Base-by-base conservation (phyloP, 2,113 vertebrate genomes). In the Sinocyclocheilus anophthalmus region DNA sequence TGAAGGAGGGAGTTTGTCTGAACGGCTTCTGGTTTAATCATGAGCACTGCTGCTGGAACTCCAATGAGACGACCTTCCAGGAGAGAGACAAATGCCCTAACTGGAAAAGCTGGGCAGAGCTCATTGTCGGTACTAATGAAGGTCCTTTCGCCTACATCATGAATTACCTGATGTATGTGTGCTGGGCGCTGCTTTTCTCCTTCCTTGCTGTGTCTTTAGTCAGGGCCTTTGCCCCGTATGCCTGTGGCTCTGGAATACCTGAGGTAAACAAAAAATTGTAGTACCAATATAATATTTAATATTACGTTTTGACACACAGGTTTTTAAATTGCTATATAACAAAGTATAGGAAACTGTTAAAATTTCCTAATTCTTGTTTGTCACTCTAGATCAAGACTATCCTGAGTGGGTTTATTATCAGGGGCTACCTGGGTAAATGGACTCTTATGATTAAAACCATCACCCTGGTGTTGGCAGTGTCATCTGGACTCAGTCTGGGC, bases 361-460 rank as follows among this genome's bases (percentile, higher is more conserved):
- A 83, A 55, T 39, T 12, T 1, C 22, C 1, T 24, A 22, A 1
- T 76, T 37, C n/a, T 48, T 10, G 76, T 82, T 59, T 86, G 14
- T 4, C 55, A 14, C 16, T 57, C 39, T 94, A 97, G 96, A 97
- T 97, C 91, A 97, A 97, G 92, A 97, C 96, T 84, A 97, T 97
- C 89, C 93, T 97, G 92, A 96, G 96, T 86, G 96, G 96, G 85
- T 97, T 97, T 91, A 97, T 97, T 93, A 97, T 97, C 90, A 94
- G 96, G 67, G 96, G 96, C 88, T 97, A 97, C 92, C 93, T 97
- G 92, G 96, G 96, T 87, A 96, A 96, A 90, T 97, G 96, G 96
- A 97, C 96, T 0, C 89, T 97, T 88, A 90, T 97, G 87, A 96
- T 97, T 93, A 97, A 97, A 93, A 96, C 96, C 20, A 91, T 97